Base-by-base conservation (phyloP, 2,888 invertebrate genomes). In the Agrotis puta region DNA sequence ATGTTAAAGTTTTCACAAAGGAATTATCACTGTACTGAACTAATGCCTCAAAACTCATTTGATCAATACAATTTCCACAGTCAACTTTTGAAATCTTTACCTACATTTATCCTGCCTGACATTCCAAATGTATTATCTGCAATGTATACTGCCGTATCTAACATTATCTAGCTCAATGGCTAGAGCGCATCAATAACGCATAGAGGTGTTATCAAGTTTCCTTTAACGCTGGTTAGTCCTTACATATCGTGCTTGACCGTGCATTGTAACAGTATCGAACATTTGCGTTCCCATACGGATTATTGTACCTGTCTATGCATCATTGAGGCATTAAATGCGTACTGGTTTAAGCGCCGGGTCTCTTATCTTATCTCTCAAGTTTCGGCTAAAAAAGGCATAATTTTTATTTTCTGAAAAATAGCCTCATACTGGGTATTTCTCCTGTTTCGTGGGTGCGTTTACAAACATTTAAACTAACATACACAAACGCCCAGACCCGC, bases 171-270 rank as follows among this genome's bases (percentile, higher is more conserved):
- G 33, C 63, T 80, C 27, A 61, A 43, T 43, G 78, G 54, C 68
- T 51, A 67, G 72, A 75, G 83, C 77, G 82, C 89, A 87, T 89
- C 89, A 89, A 89, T 89, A 89, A 87, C 83, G 84, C 83, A 87
- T 87, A 84, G 87, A 88, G 87, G 87, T 90, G 90, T 88, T 89
- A 90, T 90, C 89, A 90, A 86, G 87, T 88, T 85, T 87, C 85
- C 87, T 89, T 88, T 88, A 86, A 82, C 83, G 83, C 78, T 85
- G 85, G 83, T 85, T 84, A 79, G 80, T 82, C 71, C 73, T 79
- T 77, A 74, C 67, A 72, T 83, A 84, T 82, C 82, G 79, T 84
- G 82, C 77, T 77, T 82, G 79, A 67, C 82, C 76, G 79, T 69
- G 70, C 56, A 78, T 77, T 75, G 81, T 79, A 69, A 74, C 64